Conservation (phyloP, 1,140 invertebrate species). For the Alviniconcha marisindica region DNA sequence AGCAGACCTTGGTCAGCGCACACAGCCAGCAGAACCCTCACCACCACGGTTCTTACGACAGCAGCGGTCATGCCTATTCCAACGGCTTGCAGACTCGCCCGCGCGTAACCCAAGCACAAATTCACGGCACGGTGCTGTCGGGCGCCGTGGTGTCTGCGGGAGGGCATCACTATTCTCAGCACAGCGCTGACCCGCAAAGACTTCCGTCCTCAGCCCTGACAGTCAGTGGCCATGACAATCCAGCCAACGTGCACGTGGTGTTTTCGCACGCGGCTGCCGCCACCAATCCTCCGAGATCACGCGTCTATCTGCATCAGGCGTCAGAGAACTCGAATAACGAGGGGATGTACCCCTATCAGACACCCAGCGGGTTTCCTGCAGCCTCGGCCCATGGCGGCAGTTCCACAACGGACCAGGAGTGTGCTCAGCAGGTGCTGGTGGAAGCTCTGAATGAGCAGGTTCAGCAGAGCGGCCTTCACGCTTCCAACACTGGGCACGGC, state of each 20-base stretch:
- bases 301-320: not conserved
- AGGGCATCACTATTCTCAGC: not conserved
- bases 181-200: not conserved
- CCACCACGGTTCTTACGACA: not conserved
- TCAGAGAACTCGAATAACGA: not conserved
- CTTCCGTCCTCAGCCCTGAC: not conserved
- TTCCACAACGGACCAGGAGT: not conserved
- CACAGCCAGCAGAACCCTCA: not conserved
- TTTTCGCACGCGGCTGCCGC: not conserved
- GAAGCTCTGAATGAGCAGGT: slow-evolving; percentile 17
- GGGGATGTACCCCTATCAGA: not conserved
- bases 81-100: not conserved
- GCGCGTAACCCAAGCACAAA: not conserved
- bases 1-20: not conserved
- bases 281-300: not conserved
- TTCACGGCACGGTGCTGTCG: not conserved
- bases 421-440: not conserved
- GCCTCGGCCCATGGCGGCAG: not conserved
- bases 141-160: not conserved
- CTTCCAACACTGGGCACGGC: not conserved
- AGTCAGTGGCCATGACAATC: not conserved
- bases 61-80: not conserved
- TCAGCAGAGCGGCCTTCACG: not conserved
- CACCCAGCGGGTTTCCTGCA: not conserved
- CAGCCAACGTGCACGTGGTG: not conserved